Evolutionary conservation across 2,113 vertebrate genomes (phyloP).

Genomic region (Rhabdomys dilectus): DNA sequence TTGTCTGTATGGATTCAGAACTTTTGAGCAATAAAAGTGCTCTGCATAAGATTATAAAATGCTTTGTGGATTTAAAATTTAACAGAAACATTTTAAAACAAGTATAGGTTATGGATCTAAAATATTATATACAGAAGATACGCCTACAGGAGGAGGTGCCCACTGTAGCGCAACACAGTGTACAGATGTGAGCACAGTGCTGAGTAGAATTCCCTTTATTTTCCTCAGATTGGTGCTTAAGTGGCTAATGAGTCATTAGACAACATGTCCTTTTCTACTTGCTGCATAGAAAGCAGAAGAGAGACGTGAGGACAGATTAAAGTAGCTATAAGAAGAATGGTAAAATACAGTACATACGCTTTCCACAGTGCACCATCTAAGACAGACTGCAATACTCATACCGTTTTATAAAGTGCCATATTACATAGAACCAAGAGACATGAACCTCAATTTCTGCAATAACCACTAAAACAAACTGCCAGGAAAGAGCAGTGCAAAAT

Average conservation of each 20-base stretch:
- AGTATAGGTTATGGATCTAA: conserved; percentile 83
- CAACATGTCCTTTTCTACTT: conserved; percentile 77
- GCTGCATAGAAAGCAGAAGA: conserved; percentile 78
- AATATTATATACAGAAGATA: conserved; percentile 84
- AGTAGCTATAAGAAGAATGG: conserved; percentile 71
- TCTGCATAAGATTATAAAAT: conserved; percentile 86
- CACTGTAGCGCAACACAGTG: conserved; percentile 85
- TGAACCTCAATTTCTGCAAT: conserved; percentile 81
- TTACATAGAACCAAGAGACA: conserved; percentile 77
- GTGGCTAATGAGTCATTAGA: conserved; percentile 73
- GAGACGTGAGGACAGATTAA: conserved; percentile 78
- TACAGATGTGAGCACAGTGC: conserved; percentile 87
- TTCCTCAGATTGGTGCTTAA: conserved; percentile 75
- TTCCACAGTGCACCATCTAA: conserved; percentile 81
- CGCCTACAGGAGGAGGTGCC: conserved; percentile 84
- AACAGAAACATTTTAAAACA: conserved; percentile 82
- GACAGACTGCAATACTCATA: conserved; percentile 67
- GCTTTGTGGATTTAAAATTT: conserved; percentile 82
- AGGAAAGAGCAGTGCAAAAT: conserved; percentile 81
- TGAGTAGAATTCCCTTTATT: conserved; percentile 82
- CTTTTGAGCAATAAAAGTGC: conserved; percentile 84
- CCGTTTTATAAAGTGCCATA: conserved; percentile 82
- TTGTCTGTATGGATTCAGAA: conserved; percentile 80
- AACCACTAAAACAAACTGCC: conserved; percentile 75
- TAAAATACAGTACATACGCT: conserved; percentile 80